Base-by-base conservation (phyloP, 2,113 vertebrate genomes). In the Myotis brandtii region DNA sequence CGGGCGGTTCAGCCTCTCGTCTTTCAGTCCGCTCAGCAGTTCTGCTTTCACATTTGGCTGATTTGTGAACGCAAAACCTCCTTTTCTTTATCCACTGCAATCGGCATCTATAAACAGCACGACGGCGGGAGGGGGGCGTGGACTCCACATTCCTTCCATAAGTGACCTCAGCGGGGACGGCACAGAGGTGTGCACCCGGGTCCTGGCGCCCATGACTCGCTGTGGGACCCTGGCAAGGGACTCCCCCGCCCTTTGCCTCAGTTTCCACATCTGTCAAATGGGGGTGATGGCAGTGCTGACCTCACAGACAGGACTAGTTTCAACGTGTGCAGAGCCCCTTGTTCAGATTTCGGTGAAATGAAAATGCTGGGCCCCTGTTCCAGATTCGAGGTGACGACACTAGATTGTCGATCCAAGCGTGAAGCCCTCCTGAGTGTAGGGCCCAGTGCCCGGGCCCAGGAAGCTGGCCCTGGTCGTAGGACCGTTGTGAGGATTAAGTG, bases 11-110 rank as follows among this genome's bases (percentile, higher is more conserved):
- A 91, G 66, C 79, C 73, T 96, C 97, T 97, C 97, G 91, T 94
- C 97, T 97, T 97, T 97, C 97, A 86, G 89, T 52, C 67, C 86
- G 91, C 96, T 96, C 97, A 97, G 97, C 95, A 97, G 93, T 94
- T 97, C 96, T 96, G 86, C 91, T 97, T 97, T 80, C 96, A 96
- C 80, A 93, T 94, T 59, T 30, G 91, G 80, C 94, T 86, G 86
- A 54, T 91, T 95, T 86, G 83, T 96, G 89, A 93, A 67, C 23
- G 75, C 81, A 76, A 5, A 72, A 48, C 76, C 75, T 91, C 73
- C 94, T 94, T 95, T 93, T 77, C 91, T 94, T 95, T 70, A 75
- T 64, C 72, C 54, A 27, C 14, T 48, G 40, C 56, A 30, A 73
- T 43, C n/a, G 66, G 56, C 25, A 37, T 52, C 96, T 96, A 95